Conservation (phyloP, 2,113 vertebrate species). For the Ageneiosus marmoratus region DNA sequence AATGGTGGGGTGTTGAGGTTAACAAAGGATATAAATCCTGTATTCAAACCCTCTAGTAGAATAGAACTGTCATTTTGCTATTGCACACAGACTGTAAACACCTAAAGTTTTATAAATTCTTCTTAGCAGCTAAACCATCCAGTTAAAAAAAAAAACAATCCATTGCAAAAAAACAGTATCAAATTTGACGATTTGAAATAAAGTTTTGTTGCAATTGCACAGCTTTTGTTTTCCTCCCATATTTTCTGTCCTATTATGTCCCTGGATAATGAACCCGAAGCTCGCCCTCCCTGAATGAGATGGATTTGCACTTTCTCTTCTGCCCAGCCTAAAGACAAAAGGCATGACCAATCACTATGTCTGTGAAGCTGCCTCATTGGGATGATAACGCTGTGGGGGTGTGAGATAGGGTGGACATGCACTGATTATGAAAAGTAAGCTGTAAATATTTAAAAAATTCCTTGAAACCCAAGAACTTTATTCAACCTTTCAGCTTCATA, state of each 20-base stretch:
- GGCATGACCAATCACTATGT: slow-evolving; percentile 68
- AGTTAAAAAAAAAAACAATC: neutral
- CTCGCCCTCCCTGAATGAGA: slow-evolving; percentile 33
- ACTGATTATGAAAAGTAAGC: slow-evolving; percentile 71
- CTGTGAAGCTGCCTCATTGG: slow-evolving; percentile 59
- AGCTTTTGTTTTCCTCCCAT: slow-evolving; percentile 33
- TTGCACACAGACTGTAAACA: neutral
- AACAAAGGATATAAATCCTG: slow-evolving; percentile 19
- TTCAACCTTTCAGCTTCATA: slow-evolving; percentile 69
- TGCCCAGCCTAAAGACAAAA: slow-evolving; percentile 50
- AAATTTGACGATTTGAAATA: slow-evolving; percentile 18
- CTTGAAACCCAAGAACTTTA: slow-evolving; percentile 62
- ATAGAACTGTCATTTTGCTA: neutral
- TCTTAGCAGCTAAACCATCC: neutral
- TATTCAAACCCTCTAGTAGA: neutral
- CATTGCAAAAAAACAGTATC: neutral
- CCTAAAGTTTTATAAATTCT: slow-evolving; percentile 11
- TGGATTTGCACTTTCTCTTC: slow-evolving; percentile 39
- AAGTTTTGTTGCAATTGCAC: slow-evolving; percentile 40
- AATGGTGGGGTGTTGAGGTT: neutral
- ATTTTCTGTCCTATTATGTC: slow-evolving; percentile 42
- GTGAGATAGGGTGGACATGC: slow-evolving; percentile 54
- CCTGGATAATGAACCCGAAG: slow-evolving; percentile 40
- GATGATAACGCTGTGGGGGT: slow-evolving; percentile 56
- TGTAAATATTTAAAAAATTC: slow-evolving; percentile 73